Base-by-base conservation (phyloP, 2,888 invertebrate species). In the Anticlea derivata region DNA sequence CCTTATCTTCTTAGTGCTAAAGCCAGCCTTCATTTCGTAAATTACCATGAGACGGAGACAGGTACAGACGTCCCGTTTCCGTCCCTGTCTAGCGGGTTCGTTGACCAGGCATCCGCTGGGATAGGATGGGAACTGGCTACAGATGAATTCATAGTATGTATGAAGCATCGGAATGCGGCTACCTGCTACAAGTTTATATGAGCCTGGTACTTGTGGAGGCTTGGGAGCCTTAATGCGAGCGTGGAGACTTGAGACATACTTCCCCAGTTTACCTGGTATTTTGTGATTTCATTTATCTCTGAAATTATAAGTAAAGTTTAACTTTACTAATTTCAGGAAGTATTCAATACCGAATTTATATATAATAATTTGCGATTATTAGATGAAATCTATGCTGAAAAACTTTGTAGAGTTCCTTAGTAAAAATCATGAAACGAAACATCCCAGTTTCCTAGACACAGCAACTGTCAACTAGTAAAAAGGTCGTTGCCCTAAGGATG, bases 141-240 rank as follows among this genome's bases (percentile, higher is more conserved):
- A 40, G 50, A 51, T 7, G 20, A 39, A 10, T 12, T 10, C 1
- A 31, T 13, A 43, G 37, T 49, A 12, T n/a, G 37, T 37, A 20
- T 7, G 11, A 12, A 33, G 26, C 37, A 43, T 45, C 27, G 86
- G 85, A 84, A 87, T 87, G 82, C 68, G 62, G 65, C 54, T 58
- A 72, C 61, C 72, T 80, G 58, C 73, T 77, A n/a, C 35, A 22
- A 7, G 29, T 13, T 45, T 70, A 66, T 87, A 77, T 29, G 47
- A 50, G 58, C 87, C 88, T 89, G 67, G 88, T 89, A 81, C 60
- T 69, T 78, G 77, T 78, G 80, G 83, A 85, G 80, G 80, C 69
- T 81, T 80, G 75, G 41, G 75, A 78, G 74, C 75, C 72, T 72
- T 75, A 73, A 73, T 71, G 75, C 70, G 70, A 65, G 64, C 57